Evolutionary conservation across 1,140 invertebrate genomes (phyloP), one percentile per base, ranked within the genome.

Genomic region (Calephelis nemesis): DNA sequence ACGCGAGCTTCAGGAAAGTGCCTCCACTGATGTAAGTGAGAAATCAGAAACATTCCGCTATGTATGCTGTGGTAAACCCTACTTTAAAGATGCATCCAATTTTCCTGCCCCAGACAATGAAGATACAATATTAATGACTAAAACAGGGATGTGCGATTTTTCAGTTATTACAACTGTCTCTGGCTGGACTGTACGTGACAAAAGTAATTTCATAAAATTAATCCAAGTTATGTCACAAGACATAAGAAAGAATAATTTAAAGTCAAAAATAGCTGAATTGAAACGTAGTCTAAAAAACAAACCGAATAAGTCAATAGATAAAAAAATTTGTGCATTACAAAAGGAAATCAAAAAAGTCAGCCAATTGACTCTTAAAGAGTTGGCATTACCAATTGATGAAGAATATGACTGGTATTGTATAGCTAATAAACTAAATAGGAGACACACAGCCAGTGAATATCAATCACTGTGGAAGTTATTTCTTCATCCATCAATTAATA

Each of bases 401-500:
- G 86, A 91, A 13, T 91, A 89, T 81, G 87, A 91, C 49, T 91
- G 89, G 89, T 84, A 90, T 7, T 66, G 68, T 54, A 65, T 91
- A 42, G 75, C 87, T 8, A 77, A 80, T 52, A 78, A 75, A 67
- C 65, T 91, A 42, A 84, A 82, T 58, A 52, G 74, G 7, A 80
- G 85, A 62, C 89, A 91, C 48, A 78, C 67, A 62, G 72, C 87
- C 19, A 65, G 80, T 58, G 89, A 91, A 68, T 89, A 85, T 68
- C 68, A 74, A 66, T 60, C 81, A 7, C 93, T 95, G 79, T 96
- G 96, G 96, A 93, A 93, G 66, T 87, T 94, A 13, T 95, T 94
- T 77, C 76, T 96, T 64, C 93, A 95, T 77, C 95, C 95, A 0
- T 77, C 90, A 7, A 92, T 96, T 12, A 95, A 94, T 65, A 95